Base-by-base conservation (phyloP, 2,797 vertebrate genomes). In the Gambelia wislizenii region DNA sequence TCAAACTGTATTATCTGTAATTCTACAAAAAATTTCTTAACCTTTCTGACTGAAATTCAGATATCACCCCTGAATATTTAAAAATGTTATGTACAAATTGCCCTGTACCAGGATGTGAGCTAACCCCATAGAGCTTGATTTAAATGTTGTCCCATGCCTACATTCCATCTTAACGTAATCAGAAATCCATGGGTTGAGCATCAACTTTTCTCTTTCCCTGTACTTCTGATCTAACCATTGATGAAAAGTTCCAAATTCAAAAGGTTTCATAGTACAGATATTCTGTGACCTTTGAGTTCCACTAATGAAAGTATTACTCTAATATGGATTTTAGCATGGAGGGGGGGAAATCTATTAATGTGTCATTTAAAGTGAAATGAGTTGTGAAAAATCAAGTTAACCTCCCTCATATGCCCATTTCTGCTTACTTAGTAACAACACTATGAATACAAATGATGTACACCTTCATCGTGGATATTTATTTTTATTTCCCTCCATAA, bases 401-500 rank as follows among this genome's bases (percentile, higher is more conserved):
- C 47, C 76, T 6, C 14, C 10, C 8, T 64, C 20, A 78, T 49
- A 30, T 59, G 20, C 0, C 33, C 4, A 16, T 30, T 25, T 12
- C 20, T 49, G n/a, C 10, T 13, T 64, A 16, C 54, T 36, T 59
- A 49, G 33, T 27, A 72, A 77, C 18, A 52, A 16, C 18, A 69
- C 3, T n/a, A 81, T 27, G 13, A 44, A 76, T 59, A 77, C 20
- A 36, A 75, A 81, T 13, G 22, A 82, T 54, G 13, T 74, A 89
- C 54, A 54, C 3, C 13, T 86, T 85, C 52, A 42, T 70, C 64
- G 25, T 44, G 78, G 3, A 33, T 64, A 67, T 67, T 49, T 64
- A 61, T 59, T 14, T 89, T 86, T 89, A 86, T 89, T 89, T 47
- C 70, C 70, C 6, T 76, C 70, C 25, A 44, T 77, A 69, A 18